Evolutionary conservation across 2,888 invertebrate species (phyloP), one percentile per base, ranked within the genome.

Genomic region (Sarcophaga caerulescens): DNA sequence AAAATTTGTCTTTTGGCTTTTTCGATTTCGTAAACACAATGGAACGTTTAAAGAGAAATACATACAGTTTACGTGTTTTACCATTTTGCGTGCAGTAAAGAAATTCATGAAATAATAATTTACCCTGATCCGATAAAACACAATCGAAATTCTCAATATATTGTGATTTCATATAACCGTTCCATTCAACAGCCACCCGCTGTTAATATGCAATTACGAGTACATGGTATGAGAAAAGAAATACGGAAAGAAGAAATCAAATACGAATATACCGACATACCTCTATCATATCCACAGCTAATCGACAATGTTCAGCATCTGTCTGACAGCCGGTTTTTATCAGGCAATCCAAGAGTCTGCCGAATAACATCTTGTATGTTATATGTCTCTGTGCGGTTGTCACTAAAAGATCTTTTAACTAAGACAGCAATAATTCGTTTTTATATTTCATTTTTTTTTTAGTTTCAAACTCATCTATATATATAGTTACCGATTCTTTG

Each of bases 21-120:
- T 70, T 21, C 68, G 74, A 70, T 25, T 81, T 70, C 47, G 86
- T 86, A 68, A 86, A 86, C n/a, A 86, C n/a, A 6, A 86, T 71
- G 17, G 78, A 12, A 4, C 66, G 62, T 11, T 78, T 75, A 23
- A 84, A 86, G 2, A 86, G 70, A 44, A 86, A 86, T 1, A 75
- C 84, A 63, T 86, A 75, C 11, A 75, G 65, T n/a, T 70, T 70
- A 2, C 52, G 52, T 14, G 47, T 70, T 62, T 66, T 84, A 17
- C 70, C 77, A 23, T 75, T 25, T 52, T 81, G 75, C 0, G 52
- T 47, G 14, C 86, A 86, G 2, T 4, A n/a, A 17, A 86, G 47
- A 23, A 8, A 65, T 1, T 74, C 84, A 17, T 75, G 84, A 57
- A 14, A 60, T 25, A 86, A 60, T 17, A 86, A 71, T 45, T 81